Conservation (phyloP, 2,888 invertebrate genomes). For the Netelia melanura region DNA sequence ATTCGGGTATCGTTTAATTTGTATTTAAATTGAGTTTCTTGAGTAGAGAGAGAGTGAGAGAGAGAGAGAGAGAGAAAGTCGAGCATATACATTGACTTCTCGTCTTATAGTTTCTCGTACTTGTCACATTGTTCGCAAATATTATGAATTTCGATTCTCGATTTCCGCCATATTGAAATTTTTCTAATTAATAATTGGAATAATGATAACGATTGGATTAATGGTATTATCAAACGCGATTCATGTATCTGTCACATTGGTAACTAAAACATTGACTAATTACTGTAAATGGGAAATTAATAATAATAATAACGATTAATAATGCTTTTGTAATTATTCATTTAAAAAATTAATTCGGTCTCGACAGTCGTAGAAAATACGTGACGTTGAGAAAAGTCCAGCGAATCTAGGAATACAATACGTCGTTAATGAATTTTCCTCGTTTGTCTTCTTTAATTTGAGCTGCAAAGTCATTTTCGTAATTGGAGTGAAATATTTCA, state of each 20-base stretch:
- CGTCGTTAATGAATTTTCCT: slow-evolving; percentile 3
- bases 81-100: slow-evolving; percentile 8
- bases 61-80: slow-evolving; percentile 13
- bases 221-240: neutral
- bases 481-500: slow-evolving; percentile 23
- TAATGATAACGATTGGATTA: neutral
- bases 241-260: too few species aligned
- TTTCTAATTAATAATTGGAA: neutral
- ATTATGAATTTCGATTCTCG: neutral
- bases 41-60: neutral
- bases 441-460: slow-evolving; percentile 15
- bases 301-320: too few species aligned
- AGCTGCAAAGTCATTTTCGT: neutral
- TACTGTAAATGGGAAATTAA: too few species aligned
- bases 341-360: neutral
- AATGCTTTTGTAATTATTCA: neutral
- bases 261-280: too few species aligned
- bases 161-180: neutral
- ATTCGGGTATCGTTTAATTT: slow-evolving; percentile 77
- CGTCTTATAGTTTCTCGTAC: neutral
- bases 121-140: slow-evolving; percentile 5
- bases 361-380: neutral
- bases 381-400: neutral
- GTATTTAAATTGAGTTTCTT: slow-evolving; percentile 79
- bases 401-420: neutral